Evolutionary conservation across 1,140 invertebrate species (phyloP).

Genomic region (Drosophila nasuta): DNA sequence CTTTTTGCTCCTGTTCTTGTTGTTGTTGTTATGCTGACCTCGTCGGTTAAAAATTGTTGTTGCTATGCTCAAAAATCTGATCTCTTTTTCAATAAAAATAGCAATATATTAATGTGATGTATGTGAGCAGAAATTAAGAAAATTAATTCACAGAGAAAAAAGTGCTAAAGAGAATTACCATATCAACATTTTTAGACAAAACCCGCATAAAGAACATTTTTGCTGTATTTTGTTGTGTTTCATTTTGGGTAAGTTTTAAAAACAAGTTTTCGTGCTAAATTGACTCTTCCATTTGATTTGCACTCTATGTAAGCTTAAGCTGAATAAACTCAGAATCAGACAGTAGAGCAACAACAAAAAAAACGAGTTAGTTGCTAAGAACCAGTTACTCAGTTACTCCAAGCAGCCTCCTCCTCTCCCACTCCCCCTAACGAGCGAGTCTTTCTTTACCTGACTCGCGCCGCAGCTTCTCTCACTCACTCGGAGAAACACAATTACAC

Average conservation of each 20-base stretch:
- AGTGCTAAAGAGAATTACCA: conserved; percentile 32
- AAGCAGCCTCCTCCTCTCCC: conserved; percentile 33
- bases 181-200: conserved; percentile 21
- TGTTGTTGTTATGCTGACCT: conserved; percentile 44
- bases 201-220: conserved; percentile 5
- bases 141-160: conserved; percentile 14
- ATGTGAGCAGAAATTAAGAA: conserved; percentile 11
- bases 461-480: conserved; percentile 22
- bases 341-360: conserved; percentile 26
- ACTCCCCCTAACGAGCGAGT: conserved; percentile 49
- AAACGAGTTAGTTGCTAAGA: conserved; percentile 79
- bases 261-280: conserved; percentile 38
- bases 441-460: conserved; percentile 50
- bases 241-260: conserved; percentile 40
- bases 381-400: conserved; percentile 61
- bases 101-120: conserved; percentile 26
- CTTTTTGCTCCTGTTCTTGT: conserved; percentile 39
- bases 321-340: conserved; percentile 7
- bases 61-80: conserved; percentile 42
- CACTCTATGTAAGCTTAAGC: conserved; percentile 49
- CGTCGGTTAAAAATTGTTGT: conserved; percentile 40
- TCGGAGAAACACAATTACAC: conserved; percentile 7
- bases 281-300: conserved; percentile 26
- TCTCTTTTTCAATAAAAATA: conserved; percentile 42
- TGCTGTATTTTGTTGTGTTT: conserved; percentile 1